phyloP scores from a whole-genome alignment of 1,140 invertebrate genomes.

The Epicauta chinensis region DNA sequence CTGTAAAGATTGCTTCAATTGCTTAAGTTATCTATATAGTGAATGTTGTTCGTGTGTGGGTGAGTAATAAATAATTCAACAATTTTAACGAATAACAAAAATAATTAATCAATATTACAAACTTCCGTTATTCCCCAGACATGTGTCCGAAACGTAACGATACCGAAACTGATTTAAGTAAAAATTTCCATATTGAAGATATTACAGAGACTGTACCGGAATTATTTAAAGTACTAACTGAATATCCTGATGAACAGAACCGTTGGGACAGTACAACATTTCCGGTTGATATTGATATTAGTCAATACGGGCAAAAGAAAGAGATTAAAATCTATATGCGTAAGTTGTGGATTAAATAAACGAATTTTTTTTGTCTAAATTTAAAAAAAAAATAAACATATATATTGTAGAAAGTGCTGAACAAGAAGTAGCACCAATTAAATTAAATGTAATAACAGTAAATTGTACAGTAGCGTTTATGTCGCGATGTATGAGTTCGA shows the following conservation, averaged over 20 bases:
- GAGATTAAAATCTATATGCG: conserved; percentile 63
- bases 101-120: conserved; percentile 1
- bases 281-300: conserved; percentile 61
- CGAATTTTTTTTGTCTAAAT: neutral
- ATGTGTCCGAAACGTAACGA: conserved; percentile 82
- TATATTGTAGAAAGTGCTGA: conserved; percentile 55
- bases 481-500: conserved; percentile 82
- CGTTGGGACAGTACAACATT: conserved; percentile 73
- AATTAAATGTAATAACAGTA: conserved; percentile 56
- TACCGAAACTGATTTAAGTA: conserved; percentile 60
- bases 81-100: conserved; percentile 5
- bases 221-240: conserved; percentile 73
- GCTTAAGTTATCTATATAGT: conserved; percentile 79
- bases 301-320: conserved; percentile 46
- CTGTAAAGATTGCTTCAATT: conserved; percentile 87
- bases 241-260: conserved; percentile 63
- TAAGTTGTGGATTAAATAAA: conserved; percentile 44
- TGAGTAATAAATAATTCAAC: conserved; percentile 46
- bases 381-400: neutral
- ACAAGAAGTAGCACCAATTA: conserved; percentile 52
- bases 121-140: conserved; percentile 49
- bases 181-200: conserved; percentile 81
- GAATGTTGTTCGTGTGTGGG: conserved; percentile 95
- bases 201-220: conserved; percentile 73
- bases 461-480: conserved; percentile 94